Base-by-base conservation (phyloP, 64 coral and sea anemone genomes). In the Montipora cactus region DNA sequence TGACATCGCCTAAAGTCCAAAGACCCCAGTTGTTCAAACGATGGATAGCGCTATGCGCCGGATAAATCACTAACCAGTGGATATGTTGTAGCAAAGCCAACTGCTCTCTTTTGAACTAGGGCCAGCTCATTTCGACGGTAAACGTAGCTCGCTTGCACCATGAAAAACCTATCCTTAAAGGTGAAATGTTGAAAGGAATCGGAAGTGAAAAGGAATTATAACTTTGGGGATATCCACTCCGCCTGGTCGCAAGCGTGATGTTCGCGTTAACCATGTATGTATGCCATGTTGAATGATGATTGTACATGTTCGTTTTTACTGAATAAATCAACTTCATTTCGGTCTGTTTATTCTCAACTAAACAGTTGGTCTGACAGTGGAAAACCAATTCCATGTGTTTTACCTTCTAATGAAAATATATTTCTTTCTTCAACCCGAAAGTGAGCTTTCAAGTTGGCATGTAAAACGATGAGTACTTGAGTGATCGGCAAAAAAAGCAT, bases 261-360 rank as follows among this genome's bases (percentile, higher is more conserved):
- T 25, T 25, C 25, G 25, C 25, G 25, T 25, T 25, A 25, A 25
- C 0, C 23, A 25, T 25, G 25, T 25, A 84, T 61, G n/a, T n/a
- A 37, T 37, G 28, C 28, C 45, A 49, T 59, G 2, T 25, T 84
- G 61, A 62, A 67, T 46, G 81, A 67, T 84, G 81, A 37, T 37
- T 37, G 28, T 37, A 37, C 28, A 37, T 37, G 81, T 84, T 67
- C 82, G 66, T 49, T 69, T 37, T 71, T 86, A 71, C 64, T 71
- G 82, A 86, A 86, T 86, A 86, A 86, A 86, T 86, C 71, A 86
- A 68, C 82, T 71, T 48, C 47, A 71, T 21, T 71, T 44, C 64
- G 66, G 82, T 86, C 12, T 71, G 71, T 86, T 49, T 71, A 72
- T 50, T 50, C 45, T 68, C 61, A 72, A 57, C 12, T 45, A 49